Conservation (phyloP, 2,797 vertebrate species). For the Gymnothorax reevesii region DNA sequence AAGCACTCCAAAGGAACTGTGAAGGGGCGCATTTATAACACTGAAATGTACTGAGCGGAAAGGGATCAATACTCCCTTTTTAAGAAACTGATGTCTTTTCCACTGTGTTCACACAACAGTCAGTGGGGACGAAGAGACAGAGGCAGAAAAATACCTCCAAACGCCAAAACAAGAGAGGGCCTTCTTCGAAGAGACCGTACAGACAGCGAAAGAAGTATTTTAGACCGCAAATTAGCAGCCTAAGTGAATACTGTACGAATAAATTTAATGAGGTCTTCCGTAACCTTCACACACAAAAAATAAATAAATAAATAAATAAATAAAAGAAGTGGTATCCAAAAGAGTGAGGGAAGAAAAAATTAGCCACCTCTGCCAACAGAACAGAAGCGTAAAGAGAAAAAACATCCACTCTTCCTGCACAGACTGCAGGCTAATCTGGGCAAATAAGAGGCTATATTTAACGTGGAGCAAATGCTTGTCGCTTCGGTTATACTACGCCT, state of each 20-base stretch:
- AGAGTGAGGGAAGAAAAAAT: not conserved
- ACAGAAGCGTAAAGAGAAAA: not conserved
- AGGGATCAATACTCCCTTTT: slow-evolving; percentile 39
- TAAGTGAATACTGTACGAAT: not conserved
- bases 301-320: too few species aligned
- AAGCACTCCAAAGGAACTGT: slow-evolving; percentile 20
- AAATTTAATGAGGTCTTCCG: not conserved
- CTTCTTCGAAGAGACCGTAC: not conserved
- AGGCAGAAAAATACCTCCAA: not conserved
- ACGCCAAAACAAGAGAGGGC: not conserved
- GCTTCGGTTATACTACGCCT: slow-evolving; percentile 5
- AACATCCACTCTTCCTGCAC: not conserved
- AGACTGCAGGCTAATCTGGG: not conserved
- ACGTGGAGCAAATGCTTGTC: slow-evolving; percentile 34
- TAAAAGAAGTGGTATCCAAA: not conserved
- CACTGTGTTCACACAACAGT: slow-evolving; percentile 5
- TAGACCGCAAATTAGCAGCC: not conserved
- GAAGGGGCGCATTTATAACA: slow-evolving; percentile 36
- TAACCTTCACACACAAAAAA: not conserved
- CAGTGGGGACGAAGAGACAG: not conserved
- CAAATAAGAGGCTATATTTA: slow-evolving; percentile 31
- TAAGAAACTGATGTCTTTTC: slow-evolving; percentile 15
- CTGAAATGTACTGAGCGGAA: slow-evolving; percentile 20
- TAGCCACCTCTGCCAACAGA: not conserved
- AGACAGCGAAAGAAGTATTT: not conserved